phyloP scores from a whole-genome alignment of 2,888 invertebrate species.

The Yponomeuta plumbellus region DNA sequence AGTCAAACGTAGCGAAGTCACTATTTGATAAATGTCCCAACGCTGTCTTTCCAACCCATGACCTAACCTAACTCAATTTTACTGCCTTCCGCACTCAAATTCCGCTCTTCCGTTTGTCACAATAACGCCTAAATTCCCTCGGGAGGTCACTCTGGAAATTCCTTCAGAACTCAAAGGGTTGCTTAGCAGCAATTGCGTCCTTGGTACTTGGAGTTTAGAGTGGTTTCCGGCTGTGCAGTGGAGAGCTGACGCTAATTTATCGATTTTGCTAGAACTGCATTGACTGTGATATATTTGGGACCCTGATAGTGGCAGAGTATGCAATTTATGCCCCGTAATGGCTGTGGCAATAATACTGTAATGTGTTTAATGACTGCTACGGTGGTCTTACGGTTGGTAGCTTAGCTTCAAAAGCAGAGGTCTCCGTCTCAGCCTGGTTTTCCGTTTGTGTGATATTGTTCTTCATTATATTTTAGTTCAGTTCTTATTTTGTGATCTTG shows the following conservation, averaged over 20 bases:
- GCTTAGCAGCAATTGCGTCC: neutral
- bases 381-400: too few species aligned
- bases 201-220: neutral
- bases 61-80: neutral
- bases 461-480: too few species aligned
- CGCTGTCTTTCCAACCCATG: neutral
- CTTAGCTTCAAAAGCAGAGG: too few species aligned
- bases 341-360: constrained; percentile 22
- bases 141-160: neutral
- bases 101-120: neutral
- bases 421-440: too few species aligned
- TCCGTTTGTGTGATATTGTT: too few species aligned
- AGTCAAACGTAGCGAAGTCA: neutral
- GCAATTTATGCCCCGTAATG: constrained; percentile 28
- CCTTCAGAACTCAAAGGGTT: too few species aligned
- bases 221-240: neutral
- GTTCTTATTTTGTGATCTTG: too few species aligned
- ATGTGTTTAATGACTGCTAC: neutral
- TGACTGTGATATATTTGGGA: neutral
- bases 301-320: neutral
- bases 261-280: neutral
- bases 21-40: constrained; percentile 1
- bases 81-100: neutral
- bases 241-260: neutral
- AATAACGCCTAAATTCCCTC: neutral